Evolutionary conservation across 1,140 invertebrate genomes (phyloP), one percentile per base, ranked within the genome.

Genomic region (Eciton burchellii): DNA sequence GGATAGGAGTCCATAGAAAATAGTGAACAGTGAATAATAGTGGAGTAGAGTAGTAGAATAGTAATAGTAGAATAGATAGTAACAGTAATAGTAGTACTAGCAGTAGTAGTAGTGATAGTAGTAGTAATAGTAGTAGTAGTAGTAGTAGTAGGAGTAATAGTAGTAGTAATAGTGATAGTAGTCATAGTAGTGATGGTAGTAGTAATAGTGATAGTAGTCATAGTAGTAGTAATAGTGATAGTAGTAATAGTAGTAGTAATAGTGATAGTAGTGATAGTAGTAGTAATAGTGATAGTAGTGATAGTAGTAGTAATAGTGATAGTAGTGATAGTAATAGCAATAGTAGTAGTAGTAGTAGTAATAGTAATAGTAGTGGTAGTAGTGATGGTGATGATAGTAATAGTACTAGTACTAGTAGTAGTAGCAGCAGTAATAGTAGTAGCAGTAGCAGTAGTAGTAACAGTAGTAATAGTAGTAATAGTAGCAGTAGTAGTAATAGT

Each of bases 241-340:
- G 54, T n/a, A n/a, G 68, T 84, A 62, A 60, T 16, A 84, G 14
- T 71, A 85, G 57, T 84, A 63, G 24, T 70, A 70, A 24, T n/a
- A n/a, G n/a, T n/a, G n/a, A n/a, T n/a, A n/a, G n/a, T n/a, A n/a
- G n/a, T n/a, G n/a, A n/a, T n/a, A n/a, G n/a, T n/a, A n/a, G n/a
- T n/a, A n/a, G n/a, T n/a, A 54, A 84, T 73, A 56, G 68, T 70
- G 81, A n/a, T 63, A 81, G 47, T 84, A 62, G 24, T 82, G 63
- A 57, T 66, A 66, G 66, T 57, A 84, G 54, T 66, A 56, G 81
- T 71, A 81, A 45, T 83, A 57, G 21, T 76, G n/a, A n/a, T n/a
- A n/a, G n/a, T n/a, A n/a, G 68, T 84, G 62, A 60, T 16, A 84
- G 14, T 71, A 85, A 59, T 84, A 63, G 24, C 62, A 70, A 24